phyloP scores from a whole-genome alignment of 2,888 invertebrate species.

The Cancer borealis region DNA sequence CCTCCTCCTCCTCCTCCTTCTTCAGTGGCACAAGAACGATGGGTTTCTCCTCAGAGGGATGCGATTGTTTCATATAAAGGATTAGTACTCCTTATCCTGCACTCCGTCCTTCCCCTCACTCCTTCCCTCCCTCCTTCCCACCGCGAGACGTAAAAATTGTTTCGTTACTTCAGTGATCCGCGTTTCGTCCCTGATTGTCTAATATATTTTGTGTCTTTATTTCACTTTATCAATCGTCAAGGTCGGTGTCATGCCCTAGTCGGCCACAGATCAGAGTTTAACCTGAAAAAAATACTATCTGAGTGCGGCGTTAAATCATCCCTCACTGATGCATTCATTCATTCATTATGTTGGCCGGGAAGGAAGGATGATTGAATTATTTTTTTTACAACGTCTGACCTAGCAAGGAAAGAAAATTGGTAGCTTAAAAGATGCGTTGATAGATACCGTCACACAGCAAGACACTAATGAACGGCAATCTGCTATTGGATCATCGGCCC shows the following conservation, averaged over 20 bases:
- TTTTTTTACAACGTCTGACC: slow-evolving; percentile 23
- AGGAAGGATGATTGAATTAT: slow-evolving; percentile 18
- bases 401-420: slow-evolving; percentile 38
- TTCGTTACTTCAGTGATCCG: neutral
- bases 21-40: slow-evolving; percentile 47
- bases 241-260: neutral
- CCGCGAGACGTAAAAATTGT: neutral
- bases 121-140: neutral
- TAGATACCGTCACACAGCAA: slow-evolving; percentile 41
- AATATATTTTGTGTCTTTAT: neutral
- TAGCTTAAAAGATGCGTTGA: slow-evolving; percentile 35
- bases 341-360: slow-evolving; percentile 14
- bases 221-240: slow-evolving; percentile 12
- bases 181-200: neutral
- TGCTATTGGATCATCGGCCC: slow-evolving; percentile 38
- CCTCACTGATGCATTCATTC: neutral
- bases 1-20: slow-evolving; percentile 32
- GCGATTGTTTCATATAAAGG: slow-evolving; percentile 71
- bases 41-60: slow-evolving; percentile 69
- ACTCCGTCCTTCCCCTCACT: slow-evolving; percentile 32
- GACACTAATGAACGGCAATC: slow-evolving; percentile 45
- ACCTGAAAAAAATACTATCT: neutral
- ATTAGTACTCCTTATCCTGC: slow-evolving; percentile 70
- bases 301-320: neutral
- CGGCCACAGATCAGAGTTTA: slow-evolving; percentile 17